Percentiles rank a stretch among this genome's conserved stretches.
These are phyloP conservation scores for Bolinopsis microptera DNA, from an alignment of 37 sponge, comb jelly and placozoan species.

Conservation along the genomic window DNA sequence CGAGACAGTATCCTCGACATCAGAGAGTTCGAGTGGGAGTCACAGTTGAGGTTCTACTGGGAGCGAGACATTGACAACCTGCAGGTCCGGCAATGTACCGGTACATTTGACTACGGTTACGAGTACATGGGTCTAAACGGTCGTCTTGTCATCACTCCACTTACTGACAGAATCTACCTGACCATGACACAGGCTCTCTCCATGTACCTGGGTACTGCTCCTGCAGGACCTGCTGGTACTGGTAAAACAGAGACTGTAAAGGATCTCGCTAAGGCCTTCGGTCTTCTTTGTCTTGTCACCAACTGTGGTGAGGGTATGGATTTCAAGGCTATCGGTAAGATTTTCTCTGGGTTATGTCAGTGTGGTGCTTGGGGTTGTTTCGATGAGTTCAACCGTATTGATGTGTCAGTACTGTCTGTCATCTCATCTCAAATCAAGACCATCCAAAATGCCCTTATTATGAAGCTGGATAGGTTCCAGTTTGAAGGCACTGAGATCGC, in stretches of 20 bases:
- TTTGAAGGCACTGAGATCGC: constrained; percentile 73
- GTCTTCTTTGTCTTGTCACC: constrained; percentile 97
- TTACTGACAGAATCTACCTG: constrained; percentile 96
- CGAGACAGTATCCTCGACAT: constrained; percentile 99
- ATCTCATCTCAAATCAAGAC: constrained; percentile 99
- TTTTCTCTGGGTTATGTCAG: constrained; percentile 97
- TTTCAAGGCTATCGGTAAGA: constrained; percentile 99
- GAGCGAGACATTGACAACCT: constrained; percentile 86
- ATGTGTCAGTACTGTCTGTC: constrained; percentile 96
- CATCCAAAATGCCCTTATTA: constrained; percentile 94
- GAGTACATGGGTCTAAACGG: constrained; percentile 99
- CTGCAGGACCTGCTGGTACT: constrained; percentile 99
- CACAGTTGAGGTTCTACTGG: constrained; percentile 99
- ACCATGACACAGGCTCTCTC: constrained; percentile 96
- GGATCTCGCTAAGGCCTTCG: constrained; percentile 97
- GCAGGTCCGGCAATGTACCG: constrained; percentile 91
- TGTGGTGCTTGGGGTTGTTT: constrained; percentile 99
- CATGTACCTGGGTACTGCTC: constrained; percentile 95
- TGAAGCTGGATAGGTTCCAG: constrained; percentile 91
- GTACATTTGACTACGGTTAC: constrained; percentile 92
- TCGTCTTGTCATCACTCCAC: constrained; percentile 91
- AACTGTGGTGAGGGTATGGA: constrained; percentile 99
- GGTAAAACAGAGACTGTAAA: constrained; percentile 99
- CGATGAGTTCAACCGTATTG: constrained; percentile 99
- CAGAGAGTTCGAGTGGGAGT: constrained; percentile 99